Base-by-base conservation (phyloP, 2,888 invertebrate genomes). In the Homarus gammarus region DNA sequence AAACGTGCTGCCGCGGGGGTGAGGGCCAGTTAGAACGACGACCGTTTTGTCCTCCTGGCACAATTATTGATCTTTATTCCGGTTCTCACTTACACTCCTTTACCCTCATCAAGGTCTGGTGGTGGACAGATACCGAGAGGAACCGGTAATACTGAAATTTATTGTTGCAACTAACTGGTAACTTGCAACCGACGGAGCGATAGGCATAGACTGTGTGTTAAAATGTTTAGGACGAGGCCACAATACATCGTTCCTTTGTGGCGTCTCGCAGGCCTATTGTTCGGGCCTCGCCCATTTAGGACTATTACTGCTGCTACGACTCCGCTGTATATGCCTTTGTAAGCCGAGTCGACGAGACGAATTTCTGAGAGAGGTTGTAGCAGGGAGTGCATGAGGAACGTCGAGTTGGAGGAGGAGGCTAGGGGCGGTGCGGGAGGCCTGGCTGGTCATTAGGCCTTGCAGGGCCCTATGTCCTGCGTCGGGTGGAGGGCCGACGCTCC, bases 201-300 rank as follows among this genome's bases (percentile, higher is more conserved):
- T 72, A 49, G 84, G 72, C 68, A 68, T 61, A 49, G 75, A 36
- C 56, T 27, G 6, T 44, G 75, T 84, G 56, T 40, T 61, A 75
- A 61, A 84, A 75, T 75, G 61, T 56, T 84, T 84, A 33, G 75
- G n/a, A 38, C 22, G 61, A 36, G 31, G 61, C 22, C 84, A 40
- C 15, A 75, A 33, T 40, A 36, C 33, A 40, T 73, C 73, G 73
- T 56, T 61, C 61, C 40, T 61, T 75, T 84, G 75, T 84, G 61
- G 73, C 33, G 77, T 77, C 64, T 75, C 85, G n/a, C 68, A 77
- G 75, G 85, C 78, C 85, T 78, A 85, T 85, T 85, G 85, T 85
- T 78, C 70, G 77, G 70, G 77, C 72, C 70, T 78, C 78, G 64
- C 2, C 78, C 85, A 78, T 85, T 85, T 85, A 77, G 85, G 85